Percentiles rank a stretch among this genome's conserved stretches.
These are phyloP conservation scores for Drosophila eugracilis DNA, from an alignment of 1,140 invertebrate genomes.

Conservation along the genomic window DNA sequence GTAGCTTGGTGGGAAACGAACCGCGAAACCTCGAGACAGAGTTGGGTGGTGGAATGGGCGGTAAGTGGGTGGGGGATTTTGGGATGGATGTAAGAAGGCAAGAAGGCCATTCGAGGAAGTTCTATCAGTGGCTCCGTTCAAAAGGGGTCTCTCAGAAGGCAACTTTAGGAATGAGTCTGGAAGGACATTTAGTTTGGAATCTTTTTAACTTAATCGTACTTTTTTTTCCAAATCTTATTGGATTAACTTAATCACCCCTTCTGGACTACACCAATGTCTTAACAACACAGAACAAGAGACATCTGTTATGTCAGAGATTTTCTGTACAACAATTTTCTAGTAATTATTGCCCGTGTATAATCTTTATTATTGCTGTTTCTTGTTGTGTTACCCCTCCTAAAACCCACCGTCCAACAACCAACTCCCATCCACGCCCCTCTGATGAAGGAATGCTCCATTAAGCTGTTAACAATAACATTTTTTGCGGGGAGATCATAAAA, in stretches of 20 bases:
- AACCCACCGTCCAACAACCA: too few relatives aligned
- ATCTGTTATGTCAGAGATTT: slow-evolving; percentile 49
- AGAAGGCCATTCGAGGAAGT: slow-evolving; percentile 10
- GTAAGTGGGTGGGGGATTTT: neutral
- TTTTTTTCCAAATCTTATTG: neutral
- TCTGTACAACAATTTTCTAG: slow-evolving; percentile 56
- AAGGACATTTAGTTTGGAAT: neutral
- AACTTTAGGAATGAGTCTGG: too few relatives aligned
- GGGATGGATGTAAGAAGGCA: slow-evolving; percentile 23
- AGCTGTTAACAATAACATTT: slow-evolving; percentile 80
- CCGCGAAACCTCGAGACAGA: slow-evolving; percentile 69
- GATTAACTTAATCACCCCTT: neutral
- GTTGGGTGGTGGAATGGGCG: slow-evolving; percentile 2
- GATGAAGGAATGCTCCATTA: slow-evolving; percentile 76
- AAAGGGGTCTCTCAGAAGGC: neutral
- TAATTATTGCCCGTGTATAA: slow-evolving; percentile 82
- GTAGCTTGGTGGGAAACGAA: slow-evolving; percentile 64
- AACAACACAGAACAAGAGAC: slow-evolving; percentile 22
- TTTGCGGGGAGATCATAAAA: slow-evolving; percentile 25
- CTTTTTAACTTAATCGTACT: neutral
- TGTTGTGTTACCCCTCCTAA: slow-evolving; percentile 29
- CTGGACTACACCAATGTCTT: neutral
- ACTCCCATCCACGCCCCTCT: slow-evolving; percentile 9
- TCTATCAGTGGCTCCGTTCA: neutral
- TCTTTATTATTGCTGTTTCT: slow-evolving; percentile 76